These are phyloP conservation scores for Euplexia lucipara DNA, from an alignment of 2,888 invertebrate species.

Conservation along the genomic window DNA sequence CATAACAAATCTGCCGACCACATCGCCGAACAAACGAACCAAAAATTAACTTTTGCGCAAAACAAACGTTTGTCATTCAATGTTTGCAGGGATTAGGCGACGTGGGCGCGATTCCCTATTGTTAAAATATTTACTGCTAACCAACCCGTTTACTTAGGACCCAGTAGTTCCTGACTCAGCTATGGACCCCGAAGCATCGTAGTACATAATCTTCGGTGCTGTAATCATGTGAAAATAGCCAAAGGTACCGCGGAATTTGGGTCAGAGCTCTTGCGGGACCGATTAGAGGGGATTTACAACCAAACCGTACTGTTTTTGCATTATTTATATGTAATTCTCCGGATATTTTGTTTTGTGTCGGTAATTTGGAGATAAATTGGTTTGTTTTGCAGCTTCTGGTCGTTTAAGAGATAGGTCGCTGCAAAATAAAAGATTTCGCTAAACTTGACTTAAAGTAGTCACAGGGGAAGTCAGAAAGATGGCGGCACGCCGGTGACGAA, in stretches of 20 bases:
- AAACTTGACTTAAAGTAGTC: no score
- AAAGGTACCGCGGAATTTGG: slow-evolving; percentile 64
- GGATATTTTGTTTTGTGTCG: slow-evolving; percentile 44
- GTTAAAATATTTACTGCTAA: slow-evolving; percentile 80
- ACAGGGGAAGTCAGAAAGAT: no score
- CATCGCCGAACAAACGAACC: slow-evolving; percentile 38
- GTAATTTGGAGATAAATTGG: slow-evolving; percentile 45
- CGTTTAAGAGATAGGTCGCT: slow-evolving; percentile 4
- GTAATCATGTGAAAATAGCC: slow-evolving; percentile 68
- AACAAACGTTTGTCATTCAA: slow-evolving; percentile 60
- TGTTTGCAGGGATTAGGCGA: slow-evolving; percentile 53
- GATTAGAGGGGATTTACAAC: slow-evolving; percentile 69
- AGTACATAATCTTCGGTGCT: slow-evolving; percentile 60
- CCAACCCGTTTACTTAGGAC: slow-evolving; percentile 79
- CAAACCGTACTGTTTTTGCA: slow-evolving; percentile 65
- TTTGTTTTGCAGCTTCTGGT: slow-evolving; percentile 20
- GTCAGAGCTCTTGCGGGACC: slow-evolving; percentile 67
- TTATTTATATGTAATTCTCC: slow-evolving; percentile 65
- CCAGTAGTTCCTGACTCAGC: slow-evolving; percentile 79
- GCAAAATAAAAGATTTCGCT: background rate
- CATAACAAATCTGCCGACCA: slow-evolving; percentile 27
- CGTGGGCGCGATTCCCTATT: slow-evolving; percentile 64
- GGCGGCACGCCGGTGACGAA: no score
- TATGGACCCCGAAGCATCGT: slow-evolving; percentile 65
- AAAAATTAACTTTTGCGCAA: slow-evolving; percentile 59